These are phyloP conservation scores for Arctopsyche grandis DNA, from an alignment of 1,140 invertebrate species.

Conservation along the genomic window DNA sequence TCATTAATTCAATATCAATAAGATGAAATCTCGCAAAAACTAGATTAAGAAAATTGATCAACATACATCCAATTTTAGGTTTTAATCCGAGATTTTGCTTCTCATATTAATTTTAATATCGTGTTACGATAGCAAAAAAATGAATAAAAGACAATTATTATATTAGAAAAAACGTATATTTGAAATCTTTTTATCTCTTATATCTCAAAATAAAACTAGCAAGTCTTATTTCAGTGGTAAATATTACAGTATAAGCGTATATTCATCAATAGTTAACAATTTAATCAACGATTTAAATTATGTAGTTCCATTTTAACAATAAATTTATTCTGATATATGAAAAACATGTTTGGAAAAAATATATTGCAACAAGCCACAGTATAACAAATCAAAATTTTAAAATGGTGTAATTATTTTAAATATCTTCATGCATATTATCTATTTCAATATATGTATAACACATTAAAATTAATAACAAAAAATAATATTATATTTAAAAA, in stretches of 20 bases:
- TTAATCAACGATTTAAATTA: background rate
- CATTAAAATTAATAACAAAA: too few species aligned
- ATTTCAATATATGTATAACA: too few species aligned
- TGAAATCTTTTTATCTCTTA: background rate
- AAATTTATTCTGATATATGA: background rate
- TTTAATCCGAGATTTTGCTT: too few species aligned
- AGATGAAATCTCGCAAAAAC: too few species aligned
- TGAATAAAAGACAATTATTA: background rate
- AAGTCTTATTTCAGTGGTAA: slow-evolving; percentile 22
- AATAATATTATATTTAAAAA: too few species aligned
- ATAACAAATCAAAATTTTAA: background rate
- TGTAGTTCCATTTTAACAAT: background rate
- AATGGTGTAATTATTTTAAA: background rate
- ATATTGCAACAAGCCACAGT: background rate
- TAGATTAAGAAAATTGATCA: too few species aligned
- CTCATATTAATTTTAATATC: too few species aligned
- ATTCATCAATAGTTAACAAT: background rate
- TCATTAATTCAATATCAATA: too few species aligned
- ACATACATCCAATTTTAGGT: too few species aligned
- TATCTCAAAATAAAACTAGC: slow-evolving; percentile 11
- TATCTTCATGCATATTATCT: background rate
- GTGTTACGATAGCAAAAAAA: too few species aligned
- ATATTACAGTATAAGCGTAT: slow-evolving; percentile 10
- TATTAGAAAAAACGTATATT: background rate
- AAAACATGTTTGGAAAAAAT: background rate